Percentiles rank a stretch among this genome's conserved stretches.
Conservation (phyloP, 2,888 invertebrate genomes). For the Acanthosoma haemorrhoidale region DNA sequence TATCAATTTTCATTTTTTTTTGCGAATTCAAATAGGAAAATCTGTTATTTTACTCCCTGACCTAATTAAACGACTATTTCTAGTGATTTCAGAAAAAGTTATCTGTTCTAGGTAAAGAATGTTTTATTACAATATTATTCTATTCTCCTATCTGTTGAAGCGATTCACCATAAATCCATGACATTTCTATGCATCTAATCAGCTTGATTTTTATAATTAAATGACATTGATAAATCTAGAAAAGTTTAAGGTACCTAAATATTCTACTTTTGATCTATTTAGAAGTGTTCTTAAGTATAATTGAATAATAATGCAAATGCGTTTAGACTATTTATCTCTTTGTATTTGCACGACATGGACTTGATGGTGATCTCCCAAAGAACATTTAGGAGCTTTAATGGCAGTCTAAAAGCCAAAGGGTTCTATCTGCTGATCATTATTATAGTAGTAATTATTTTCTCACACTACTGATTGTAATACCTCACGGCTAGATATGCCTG, state of each 20-base stretch:
- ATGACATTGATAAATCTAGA: conserved; percentile 7
- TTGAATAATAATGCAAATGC: conserved; percentile 23
- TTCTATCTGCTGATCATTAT: conserved; percentile 32
- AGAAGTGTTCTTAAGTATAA: conserved; percentile 26
- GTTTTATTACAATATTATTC: conserved; percentile 31
- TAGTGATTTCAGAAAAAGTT: conserved; percentile 38
- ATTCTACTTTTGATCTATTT: conserved; percentile 24
- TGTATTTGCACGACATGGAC: conserved; percentile 32
- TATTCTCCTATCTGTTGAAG: conserved; percentile 39
- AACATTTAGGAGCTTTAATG: conserved; percentile 31
- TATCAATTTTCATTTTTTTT: conserved; percentile 34
- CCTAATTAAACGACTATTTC: conserved; percentile 37
- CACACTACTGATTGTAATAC: conserved; percentile 37
- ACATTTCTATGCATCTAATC: conserved; percentile 32
- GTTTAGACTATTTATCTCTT: conserved; percentile 25
- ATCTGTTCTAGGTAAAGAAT: conserved; percentile 33
- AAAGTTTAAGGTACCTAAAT: conserved; percentile 20
- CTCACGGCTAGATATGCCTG: conserved; percentile 34
- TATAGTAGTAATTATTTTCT: conserved; percentile 32
- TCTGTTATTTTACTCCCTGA: conserved; percentile 37
- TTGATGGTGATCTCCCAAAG: conserved; percentile 37
- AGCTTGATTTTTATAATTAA: conserved; percentile 27
- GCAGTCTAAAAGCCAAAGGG: conserved; percentile 38
- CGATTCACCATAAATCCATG: conserved; percentile 39
- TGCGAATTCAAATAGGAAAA: conserved; percentile 37